phyloP scores from a whole-genome alignment of 1,140 invertebrate genomes.

The Paracyclopina nana region DNA sequence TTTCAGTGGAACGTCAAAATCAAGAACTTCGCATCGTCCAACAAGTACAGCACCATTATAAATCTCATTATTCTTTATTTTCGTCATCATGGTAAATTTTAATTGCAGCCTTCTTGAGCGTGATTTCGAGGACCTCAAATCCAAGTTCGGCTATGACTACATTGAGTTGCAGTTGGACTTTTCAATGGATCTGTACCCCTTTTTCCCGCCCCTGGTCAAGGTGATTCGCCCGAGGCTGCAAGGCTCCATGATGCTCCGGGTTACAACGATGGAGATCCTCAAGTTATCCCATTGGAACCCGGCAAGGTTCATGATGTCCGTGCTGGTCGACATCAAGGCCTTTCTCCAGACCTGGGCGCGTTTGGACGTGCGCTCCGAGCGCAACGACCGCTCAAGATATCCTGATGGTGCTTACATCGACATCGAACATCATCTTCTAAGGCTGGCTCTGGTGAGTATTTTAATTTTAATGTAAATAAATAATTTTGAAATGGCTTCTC shows the following conservation, averaged over 20 bases:
- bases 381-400: constrained; percentile 22
- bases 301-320: constrained; percentile 23
- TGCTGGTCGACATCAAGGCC: constrained; percentile 23
- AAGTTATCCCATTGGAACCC: constrained; percentile 26
- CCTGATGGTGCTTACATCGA: constrained; percentile 23
- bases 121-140: constrained; percentile 22
- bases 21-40: constrained; percentile 21
- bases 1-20: constrained; percentile 25
- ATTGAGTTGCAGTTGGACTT: constrained; percentile 26
- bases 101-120: constrained; percentile 20
- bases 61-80: background rate
- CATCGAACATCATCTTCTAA: constrained; percentile 24
- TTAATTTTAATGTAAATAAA: no score
- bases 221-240: constrained; percentile 24
- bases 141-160: constrained; percentile 24
- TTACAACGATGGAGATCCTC: constrained; percentile 25
- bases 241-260: constrained; percentile 24
- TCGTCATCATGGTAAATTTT: background rate
- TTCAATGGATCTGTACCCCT: constrained; percentile 27
- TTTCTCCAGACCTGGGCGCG: constrained; percentile 24
- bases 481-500: no score
- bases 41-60: background rate
- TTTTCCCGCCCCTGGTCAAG: constrained; percentile 26
- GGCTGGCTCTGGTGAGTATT: constrained; percentile 23
- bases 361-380: constrained; percentile 22